Conservation (phyloP, 1,140 invertebrate genomes). For the Tetragonula clypearis region DNA sequence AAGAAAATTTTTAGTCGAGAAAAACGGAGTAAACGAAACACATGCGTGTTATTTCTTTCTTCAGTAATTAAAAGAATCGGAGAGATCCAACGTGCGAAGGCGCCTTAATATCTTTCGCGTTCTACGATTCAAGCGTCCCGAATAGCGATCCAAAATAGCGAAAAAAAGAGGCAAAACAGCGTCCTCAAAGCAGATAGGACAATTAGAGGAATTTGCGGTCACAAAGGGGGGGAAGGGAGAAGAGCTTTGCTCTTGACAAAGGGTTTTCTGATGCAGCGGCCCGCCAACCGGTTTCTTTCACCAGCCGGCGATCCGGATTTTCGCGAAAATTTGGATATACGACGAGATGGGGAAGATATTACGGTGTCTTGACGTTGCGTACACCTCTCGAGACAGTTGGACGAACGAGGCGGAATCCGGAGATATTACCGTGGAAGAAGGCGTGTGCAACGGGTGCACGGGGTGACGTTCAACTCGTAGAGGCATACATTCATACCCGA, state of each 20-base stretch:
- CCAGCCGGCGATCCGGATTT: conserved; percentile 14
- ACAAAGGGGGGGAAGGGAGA: neutral
- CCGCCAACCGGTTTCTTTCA: neutral
- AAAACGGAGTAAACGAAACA: no score
- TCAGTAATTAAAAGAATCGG: no score
- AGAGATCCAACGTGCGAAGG: no score
- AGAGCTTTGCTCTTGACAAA: neutral
- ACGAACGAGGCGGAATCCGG: conserved; percentile 39
- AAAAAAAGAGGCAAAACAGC: neutral
- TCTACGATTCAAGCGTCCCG: no score
- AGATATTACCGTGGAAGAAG: conserved; percentile 37
- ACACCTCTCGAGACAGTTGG: conserved; percentile 39
- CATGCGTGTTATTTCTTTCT: no score
- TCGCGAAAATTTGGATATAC: conserved; percentile 37
- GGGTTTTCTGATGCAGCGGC: no score
- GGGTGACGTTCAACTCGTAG: conserved; percentile 59
- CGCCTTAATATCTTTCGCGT: no score
- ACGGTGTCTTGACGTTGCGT: conserved; percentile 25
- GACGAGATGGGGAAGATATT: conserved; percentile 17
- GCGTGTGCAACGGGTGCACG: neutral
- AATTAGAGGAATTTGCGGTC: neutral
- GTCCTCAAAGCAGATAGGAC: neutral
- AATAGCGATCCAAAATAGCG: no score
- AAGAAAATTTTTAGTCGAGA: no score
- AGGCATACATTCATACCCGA: conserved; percentile 58